Percentiles rank a stretch among this genome's conserved stretches.
Evolutionary conservation across 2,888 invertebrate species (phyloP).

Genomic region (Morpho deidamia): DNA sequence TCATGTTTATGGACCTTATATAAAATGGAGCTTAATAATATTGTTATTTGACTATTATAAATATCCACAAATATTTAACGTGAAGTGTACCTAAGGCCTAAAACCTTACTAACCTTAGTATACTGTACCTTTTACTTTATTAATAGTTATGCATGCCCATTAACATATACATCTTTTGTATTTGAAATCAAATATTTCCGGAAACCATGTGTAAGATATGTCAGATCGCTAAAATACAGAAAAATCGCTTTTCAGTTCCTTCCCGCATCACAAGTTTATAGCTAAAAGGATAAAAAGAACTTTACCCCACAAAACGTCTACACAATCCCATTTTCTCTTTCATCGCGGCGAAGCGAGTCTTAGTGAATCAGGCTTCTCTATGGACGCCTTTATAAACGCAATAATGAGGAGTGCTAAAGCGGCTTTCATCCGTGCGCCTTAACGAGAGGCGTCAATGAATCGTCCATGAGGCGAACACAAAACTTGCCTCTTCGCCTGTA

Average conservation of each 20-base stretch:
- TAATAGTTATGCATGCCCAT: too few species aligned
- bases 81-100: too few species aligned
- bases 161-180: background rate
- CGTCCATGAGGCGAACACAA: conserved; percentile 68
- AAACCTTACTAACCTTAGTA: too few species aligned
- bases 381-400: conserved; percentile 75
- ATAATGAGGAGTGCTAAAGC: conserved; percentile 75
- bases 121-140: too few species aligned
- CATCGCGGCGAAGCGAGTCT: conserved; percentile 60
- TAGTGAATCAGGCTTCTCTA: conserved; percentile 71
- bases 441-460: conserved; percentile 74
- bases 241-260: conserved; percentile 44
- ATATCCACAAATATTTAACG: too few species aligned
- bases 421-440: conserved; percentile 66
- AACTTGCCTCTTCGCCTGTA: conserved; percentile 63
- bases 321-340: conserved; percentile 76
- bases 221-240: conserved; percentile 50
- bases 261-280: conserved; percentile 37
- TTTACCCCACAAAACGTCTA: conserved; percentile 62
- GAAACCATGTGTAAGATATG: conserved; percentile 27
- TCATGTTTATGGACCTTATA: too few species aligned
- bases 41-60: too few species aligned
- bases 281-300: conserved; percentile 52
- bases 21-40: too few species aligned
- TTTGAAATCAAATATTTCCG: background rate